phyloP scores from a whole-genome alignment of 2,888 invertebrate species.

The Tridacna gigas region DNA sequence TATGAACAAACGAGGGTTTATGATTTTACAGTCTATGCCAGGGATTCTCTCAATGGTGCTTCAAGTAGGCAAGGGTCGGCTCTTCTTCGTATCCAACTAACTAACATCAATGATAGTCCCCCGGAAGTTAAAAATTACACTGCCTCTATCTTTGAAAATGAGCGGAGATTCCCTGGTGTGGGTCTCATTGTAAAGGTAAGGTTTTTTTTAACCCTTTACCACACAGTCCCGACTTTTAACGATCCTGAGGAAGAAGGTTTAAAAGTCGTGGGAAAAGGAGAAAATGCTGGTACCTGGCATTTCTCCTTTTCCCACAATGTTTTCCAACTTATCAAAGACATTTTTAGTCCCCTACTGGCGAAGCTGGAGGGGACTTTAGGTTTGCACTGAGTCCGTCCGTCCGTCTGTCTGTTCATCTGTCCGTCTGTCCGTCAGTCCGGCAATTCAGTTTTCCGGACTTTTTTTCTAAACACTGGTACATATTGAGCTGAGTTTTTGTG shows the following conservation, averaged over 20 bases:
- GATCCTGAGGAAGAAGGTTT: neutral
- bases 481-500: no score
- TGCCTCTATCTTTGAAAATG: slow-evolving; percentile 74
- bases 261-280: neutral
- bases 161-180: neutral
- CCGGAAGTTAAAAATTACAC: slow-evolving; percentile 86
- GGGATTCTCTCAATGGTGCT: neutral
- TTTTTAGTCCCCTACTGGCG: no score
- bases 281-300: neutral
- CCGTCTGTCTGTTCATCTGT: no score
- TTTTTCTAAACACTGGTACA: no score
- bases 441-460: no score
- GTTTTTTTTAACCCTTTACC: neutral
- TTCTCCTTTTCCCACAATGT: no score
- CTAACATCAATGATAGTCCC: slow-evolving; percentile 83
- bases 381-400: no score
- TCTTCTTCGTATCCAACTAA: slow-evolving; percentile 58
- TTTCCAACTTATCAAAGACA: no score
- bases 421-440: no score
- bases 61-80: neutral
- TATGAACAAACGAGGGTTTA: slow-evolving; percentile 65
- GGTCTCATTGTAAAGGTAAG: neutral
- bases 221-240: no score
- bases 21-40: slow-evolving; percentile 18
- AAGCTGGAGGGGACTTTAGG: no score